Evolutionary conservation across 2,888 invertebrate genomes (phyloP).

Genomic region (Harmothoe impar): DNA sequence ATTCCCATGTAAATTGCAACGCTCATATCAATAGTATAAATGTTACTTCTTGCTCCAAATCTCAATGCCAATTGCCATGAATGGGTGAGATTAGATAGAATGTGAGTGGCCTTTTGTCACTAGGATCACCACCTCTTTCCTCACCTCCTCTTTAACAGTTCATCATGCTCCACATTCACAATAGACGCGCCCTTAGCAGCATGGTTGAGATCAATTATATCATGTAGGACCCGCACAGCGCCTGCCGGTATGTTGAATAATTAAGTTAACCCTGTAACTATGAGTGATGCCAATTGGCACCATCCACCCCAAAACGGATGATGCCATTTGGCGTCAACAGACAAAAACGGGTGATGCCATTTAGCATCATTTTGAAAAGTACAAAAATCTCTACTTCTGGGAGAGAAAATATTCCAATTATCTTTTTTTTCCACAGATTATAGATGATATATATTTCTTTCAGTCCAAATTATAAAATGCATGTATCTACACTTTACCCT

Average conservation of each 20-base stretch:
- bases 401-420: too few relatives aligned
- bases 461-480: too few relatives aligned
- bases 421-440: too few relatives aligned
- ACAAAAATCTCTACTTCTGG: too few relatives aligned
- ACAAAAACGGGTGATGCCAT: too few relatives aligned
- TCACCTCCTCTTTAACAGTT: not conserved
- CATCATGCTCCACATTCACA: not conserved
- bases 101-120: constrained; percentile 40
- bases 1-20: too few relatives aligned
- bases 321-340: too few relatives aligned
- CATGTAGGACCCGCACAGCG: not conserved
- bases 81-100: constrained; percentile 52
- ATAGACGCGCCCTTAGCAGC: not conserved
- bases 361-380: too few relatives aligned
- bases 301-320: too few relatives aligned
- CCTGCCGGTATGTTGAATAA: not conserved
- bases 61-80: constrained; percentile 58
- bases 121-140: not conserved
- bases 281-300: too few relatives aligned
- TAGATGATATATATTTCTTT: too few relatives aligned
- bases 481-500: too few relatives aligned
- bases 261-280: not conserved
- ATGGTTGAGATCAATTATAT: not conserved
- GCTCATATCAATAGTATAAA: constrained; percentile 65
- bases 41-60: constrained; percentile 39